phyloP scores from a whole-genome alignment of 2,113 vertebrate genomes.

The human (Homo sapiens) region DNA sequence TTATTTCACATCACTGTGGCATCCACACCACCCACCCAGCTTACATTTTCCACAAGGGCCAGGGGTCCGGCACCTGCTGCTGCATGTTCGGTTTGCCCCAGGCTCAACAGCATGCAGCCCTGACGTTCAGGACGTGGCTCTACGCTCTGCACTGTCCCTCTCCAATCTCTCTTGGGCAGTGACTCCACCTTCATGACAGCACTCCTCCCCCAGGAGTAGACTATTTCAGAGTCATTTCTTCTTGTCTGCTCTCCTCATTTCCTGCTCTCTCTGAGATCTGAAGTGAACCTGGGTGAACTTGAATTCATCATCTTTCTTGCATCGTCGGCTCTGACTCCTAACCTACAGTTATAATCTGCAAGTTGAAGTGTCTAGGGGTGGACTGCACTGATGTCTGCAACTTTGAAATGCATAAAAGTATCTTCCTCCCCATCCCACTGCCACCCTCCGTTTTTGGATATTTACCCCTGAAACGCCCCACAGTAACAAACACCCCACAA shows the following conservation, averaged over 20 bases:
- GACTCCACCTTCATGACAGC: no score
- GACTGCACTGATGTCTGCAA: not conserved
- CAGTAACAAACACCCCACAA: no score
- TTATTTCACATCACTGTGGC: rapidly evolving
- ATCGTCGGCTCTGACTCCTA: not conserved
- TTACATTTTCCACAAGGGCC: no score
- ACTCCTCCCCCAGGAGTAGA: no score
- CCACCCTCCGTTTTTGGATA: not conserved
- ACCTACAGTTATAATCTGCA: not conserved
- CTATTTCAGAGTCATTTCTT: not conserved
- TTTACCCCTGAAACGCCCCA: not conserved
- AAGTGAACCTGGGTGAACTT: not conserved
- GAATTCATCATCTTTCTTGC: not conserved
- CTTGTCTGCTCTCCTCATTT: not conserved
- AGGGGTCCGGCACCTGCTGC: no score
- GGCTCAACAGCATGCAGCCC: no score
- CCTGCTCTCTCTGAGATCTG: not conserved
- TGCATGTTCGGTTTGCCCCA: not conserved
- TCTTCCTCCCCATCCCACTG: not conserved
- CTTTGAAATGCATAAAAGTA: not conserved
- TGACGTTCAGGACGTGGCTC: not conserved
- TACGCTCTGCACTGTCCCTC: not conserved
- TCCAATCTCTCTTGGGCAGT: no score
- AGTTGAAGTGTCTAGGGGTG: not conserved
- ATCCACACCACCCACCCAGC: not conserved